A percentile compares a stretch with the other conserved stretches of the same genome.
These are phyloP conservation scores for Puffinus mauretanicus DNA, from an alignment of 2,113 vertebrate species.

Conservation along the genomic window DNA sequence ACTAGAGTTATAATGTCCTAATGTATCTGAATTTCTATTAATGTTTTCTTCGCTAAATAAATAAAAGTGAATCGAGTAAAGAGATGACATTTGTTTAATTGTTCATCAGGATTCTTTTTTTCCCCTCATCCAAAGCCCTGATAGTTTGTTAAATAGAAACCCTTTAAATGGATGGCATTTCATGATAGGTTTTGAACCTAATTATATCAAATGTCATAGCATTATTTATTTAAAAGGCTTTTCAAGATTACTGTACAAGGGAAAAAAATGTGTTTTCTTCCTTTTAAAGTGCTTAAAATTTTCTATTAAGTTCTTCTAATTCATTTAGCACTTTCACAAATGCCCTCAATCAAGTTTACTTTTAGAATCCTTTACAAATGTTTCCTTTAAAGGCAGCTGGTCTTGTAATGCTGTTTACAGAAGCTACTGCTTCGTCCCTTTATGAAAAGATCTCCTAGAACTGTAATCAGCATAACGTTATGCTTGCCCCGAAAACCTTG, in stretches of 20 bases:
- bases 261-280: conserved; percentile 1
- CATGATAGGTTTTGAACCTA: conserved; percentile 65
- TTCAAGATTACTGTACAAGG: conserved; percentile 26
- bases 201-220: conserved; percentile 71
- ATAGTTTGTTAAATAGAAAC: conserved; percentile 63
- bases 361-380: neutral
- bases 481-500: neutral
- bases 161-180: conserved; percentile 69
- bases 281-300: conserved; percentile 36
- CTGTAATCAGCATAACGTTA: neutral
- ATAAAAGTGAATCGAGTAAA: conserved; percentile 57
- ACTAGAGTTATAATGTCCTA: conserved; percentile 59
- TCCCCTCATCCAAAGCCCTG: conserved; percentile 1
- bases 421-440: neutral
- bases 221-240: conserved; percentile 68
- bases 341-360: neutral
- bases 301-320: conserved; percentile 46
- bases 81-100: conserved; percentile 70
- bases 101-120: conserved; percentile 45
- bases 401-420: neutral
- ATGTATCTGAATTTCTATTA: conserved; percentile 67
- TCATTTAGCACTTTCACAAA: conserved; percentile 33
- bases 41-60: conserved; percentile 70
- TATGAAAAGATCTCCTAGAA: neutral
- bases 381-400: conserved; percentile 2